Conservation (phyloP, 1,140 invertebrate genomes). For the Pseudomyrmex sp. region DNA sequence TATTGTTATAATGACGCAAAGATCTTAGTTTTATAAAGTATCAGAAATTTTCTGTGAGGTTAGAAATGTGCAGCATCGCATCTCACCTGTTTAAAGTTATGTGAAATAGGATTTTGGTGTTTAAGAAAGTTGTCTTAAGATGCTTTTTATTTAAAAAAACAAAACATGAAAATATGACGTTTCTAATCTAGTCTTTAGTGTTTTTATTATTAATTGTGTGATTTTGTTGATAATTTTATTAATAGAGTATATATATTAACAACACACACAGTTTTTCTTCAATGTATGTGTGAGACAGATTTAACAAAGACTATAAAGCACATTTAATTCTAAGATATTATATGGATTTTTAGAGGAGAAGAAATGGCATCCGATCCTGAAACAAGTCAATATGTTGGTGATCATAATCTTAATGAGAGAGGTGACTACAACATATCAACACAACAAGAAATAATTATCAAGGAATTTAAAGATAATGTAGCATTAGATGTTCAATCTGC, state of each 20-base stretch:
- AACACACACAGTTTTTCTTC: no score
- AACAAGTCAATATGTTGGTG: constrained; percentile 9
- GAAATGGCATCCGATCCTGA: constrained; percentile 56
- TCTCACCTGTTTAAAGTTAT: neutral
- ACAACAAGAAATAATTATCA: constrained; percentile 58
- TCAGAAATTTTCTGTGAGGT: constrained; percentile 7
- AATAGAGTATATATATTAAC: no score
- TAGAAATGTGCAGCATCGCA: constrained; percentile 8
- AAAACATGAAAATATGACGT: neutral
- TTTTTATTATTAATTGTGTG: neutral
- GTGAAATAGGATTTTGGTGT: neutral
- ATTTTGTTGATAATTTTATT: neutral
- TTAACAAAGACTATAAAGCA: neutral
- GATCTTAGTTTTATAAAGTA: constrained; percentile 1
- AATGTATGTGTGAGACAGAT: no score
- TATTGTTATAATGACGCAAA: neutral
- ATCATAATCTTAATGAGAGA: constrained; percentile 48
- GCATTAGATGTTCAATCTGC: neutral
- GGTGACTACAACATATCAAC: constrained; percentile 17
- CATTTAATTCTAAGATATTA: neutral
- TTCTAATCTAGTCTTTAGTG: no score
- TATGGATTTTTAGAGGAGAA: constrained; percentile 44
- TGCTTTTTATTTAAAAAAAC: neutral
- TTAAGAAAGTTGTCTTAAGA: neutral
- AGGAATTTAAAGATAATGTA: constrained; percentile 39